Evolutionary conservation across 2,113 vertebrate species (phyloP).

Genomic region (Dascyllus trimaculatus): DNA sequence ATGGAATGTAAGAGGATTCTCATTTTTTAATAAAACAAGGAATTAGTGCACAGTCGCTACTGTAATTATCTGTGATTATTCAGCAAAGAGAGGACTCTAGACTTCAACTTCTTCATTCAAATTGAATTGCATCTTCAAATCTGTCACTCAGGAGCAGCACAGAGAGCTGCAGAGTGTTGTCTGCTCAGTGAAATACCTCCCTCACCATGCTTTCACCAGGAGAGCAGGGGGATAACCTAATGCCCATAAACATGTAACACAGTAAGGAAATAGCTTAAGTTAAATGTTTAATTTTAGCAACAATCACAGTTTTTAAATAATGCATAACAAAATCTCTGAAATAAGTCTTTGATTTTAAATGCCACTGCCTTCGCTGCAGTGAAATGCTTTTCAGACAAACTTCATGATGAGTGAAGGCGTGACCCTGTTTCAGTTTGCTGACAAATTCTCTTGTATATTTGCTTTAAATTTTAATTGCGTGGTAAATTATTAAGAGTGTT

Average conservation of each 20-base stretch:
- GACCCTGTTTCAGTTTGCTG: constrained; percentile 62
- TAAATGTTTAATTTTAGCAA: constrained; percentile 67
- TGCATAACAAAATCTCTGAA: constrained; percentile 54
- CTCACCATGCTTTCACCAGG: constrained; percentile 3
- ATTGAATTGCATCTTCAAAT: constrained; percentile 7
- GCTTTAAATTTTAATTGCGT: constrained; percentile 72
- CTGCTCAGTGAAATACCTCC: constrained; percentile 1
- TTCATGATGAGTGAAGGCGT: constrained; percentile 20
- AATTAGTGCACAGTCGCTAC: neutral
- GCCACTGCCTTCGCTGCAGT: neutral
- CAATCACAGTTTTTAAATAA: constrained; percentile 59
- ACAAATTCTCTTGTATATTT: constrained; percentile 73
- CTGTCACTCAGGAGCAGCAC: neutral
- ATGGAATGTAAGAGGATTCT: constrained; percentile 15
- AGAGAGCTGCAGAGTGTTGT: neutral
- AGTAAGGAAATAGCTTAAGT: constrained; percentile 40
- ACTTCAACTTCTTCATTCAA: neutral
- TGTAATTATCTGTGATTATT: constrained; percentile 18
- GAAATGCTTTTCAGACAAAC: constrained; percentile 33
- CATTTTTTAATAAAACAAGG: constrained; percentile 21
- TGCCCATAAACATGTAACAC: constrained; percentile 32
- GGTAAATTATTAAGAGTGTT: constrained; percentile 73
- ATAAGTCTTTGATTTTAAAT: constrained; percentile 44
- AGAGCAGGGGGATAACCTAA: constrained; percentile 24
- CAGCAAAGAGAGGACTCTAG: neutral